Percentiles rank a stretch among this genome's conserved stretches.
phyloP scores from a whole-genome alignment of 2,888 invertebrate genomes.

The Ptilodon capucinus region DNA sequence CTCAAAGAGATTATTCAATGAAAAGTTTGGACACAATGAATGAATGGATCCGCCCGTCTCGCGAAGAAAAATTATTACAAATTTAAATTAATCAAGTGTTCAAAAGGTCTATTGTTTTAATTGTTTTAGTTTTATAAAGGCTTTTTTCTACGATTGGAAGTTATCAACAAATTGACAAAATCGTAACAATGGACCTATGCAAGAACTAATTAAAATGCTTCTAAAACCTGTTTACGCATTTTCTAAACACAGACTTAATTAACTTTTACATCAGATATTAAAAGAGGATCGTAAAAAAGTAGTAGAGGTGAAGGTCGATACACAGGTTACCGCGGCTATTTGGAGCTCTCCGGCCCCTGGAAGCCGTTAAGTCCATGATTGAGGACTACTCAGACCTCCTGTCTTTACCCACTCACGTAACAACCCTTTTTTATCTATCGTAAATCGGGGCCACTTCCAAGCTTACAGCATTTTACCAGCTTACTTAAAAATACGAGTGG shows the following conservation, averaged over 20 bases:
- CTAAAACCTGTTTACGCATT: neutral
- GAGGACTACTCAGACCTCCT: constrained; percentile 22
- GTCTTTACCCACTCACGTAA: constrained; percentile 12
- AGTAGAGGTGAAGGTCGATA: neutral
- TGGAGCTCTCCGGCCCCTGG: constrained; percentile 24
- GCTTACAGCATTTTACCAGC: constrained; percentile 13
- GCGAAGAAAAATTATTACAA: constrained; percentile 25
- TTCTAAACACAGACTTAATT: neutral
- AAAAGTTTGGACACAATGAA: constrained; percentile 32
- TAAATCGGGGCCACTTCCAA: constrained; percentile 20
- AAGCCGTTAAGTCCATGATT: constrained; percentile 35
- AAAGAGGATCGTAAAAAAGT: neutral
- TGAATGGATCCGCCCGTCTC: constrained; percentile 5
- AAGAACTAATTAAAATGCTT: too few species aligned
- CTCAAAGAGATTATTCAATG: constrained; percentile 39
- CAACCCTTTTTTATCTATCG: constrained; percentile 29
- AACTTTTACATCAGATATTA: neutral
- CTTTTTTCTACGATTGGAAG: neutral
- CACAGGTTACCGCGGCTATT: neutral
- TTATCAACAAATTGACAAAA: neutral
- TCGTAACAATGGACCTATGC: too few species aligned
- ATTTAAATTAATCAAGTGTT: constrained; percentile 24
- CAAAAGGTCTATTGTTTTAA: constrained; percentile 13
- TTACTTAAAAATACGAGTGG: constrained; percentile 6
- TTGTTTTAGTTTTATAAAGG: neutral